A percentile compares a stretch with the other conserved stretches of the same genome.
phyloP scores from a whole-genome alignment of 1,140 invertebrate genomes.

The Hormaphis cornu region DNA sequence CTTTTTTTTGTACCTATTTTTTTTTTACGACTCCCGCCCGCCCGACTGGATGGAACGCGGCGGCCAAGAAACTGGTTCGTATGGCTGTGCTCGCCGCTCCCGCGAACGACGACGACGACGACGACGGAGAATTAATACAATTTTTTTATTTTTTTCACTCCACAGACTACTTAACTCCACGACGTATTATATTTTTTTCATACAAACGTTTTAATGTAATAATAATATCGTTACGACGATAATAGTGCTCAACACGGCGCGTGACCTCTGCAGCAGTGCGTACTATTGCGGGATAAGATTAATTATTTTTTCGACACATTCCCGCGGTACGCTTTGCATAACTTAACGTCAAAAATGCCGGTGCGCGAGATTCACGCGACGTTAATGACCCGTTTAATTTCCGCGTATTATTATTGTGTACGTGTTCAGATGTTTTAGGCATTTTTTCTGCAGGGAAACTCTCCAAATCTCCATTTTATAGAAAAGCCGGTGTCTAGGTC shows the following conservation, averaged over 20 bases:
- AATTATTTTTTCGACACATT: constrained; percentile 20
- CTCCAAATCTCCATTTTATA: too few relatives aligned
- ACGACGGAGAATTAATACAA: constrained; percentile 1
- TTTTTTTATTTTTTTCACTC: background rate
- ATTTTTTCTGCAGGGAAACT: too few relatives aligned
- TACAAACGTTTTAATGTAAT: background rate
- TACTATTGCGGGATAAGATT: constrained; percentile 15
- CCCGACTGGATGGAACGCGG: background rate
- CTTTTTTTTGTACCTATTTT: too few relatives aligned
- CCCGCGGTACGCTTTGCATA: constrained; percentile 21
- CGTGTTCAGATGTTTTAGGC: background rate
- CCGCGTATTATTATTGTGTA: background rate
- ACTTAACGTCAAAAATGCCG: constrained; percentile 7
- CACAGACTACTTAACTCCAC: too few relatives aligned
- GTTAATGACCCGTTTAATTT: constrained; percentile 2
- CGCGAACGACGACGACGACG: background rate
- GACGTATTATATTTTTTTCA: too few relatives aligned
- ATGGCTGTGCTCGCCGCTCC: background rate
- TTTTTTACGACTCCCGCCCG: constrained; percentile 19
- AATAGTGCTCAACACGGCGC: background rate
- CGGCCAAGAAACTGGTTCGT: constrained; percentile 30
- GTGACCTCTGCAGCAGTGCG: constrained; percentile 18
- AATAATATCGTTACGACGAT: constrained; percentile 10
- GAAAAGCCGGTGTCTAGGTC: too few relatives aligned
- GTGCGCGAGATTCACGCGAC: background rate